Percentiles rank a stretch among this genome's conserved stretches.
These are phyloP conservation scores for Montifringilla adamsi DNA, from an alignment of 2,113 vertebrate genomes.

Conservation along the genomic window DNA sequence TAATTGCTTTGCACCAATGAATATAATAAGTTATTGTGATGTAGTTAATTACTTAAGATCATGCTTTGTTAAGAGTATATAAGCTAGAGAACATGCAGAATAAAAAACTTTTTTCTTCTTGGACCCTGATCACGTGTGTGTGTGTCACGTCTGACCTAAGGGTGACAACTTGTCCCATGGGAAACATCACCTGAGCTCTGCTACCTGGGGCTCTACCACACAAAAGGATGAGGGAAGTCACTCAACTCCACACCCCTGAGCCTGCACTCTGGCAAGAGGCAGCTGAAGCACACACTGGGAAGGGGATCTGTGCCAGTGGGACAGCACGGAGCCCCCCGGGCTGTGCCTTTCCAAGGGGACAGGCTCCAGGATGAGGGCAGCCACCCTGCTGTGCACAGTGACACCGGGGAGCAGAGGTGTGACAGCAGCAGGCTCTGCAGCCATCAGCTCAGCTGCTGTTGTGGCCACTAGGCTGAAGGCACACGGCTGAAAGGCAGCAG, in stretches of 20 bases:
- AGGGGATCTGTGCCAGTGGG: background rate
- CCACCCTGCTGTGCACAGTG: background rate
- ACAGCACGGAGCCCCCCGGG: rapidly evolving
- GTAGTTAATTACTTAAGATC: too few species aligned
- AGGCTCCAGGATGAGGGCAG: background rate
- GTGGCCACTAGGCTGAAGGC: background rate
- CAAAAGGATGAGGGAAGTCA: background rate
- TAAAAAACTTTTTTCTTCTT: too few species aligned
- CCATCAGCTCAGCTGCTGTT: background rate
- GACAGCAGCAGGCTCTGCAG: background rate
- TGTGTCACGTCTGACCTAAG: too few species aligned
- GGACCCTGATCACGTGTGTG: too few species aligned
- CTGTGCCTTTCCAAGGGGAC: background rate
- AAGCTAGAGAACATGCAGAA: too few species aligned
- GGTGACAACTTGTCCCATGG: background rate
- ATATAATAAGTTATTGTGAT: too few species aligned
- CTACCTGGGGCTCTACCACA: background rate
- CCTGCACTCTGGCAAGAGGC: background rate
- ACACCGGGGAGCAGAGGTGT: rapidly evolving
- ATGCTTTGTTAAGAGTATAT: too few species aligned
- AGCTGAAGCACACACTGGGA: background rate
- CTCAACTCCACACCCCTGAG: background rate
- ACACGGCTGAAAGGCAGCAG: background rate
- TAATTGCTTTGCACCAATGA: too few species aligned
- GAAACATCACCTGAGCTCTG: background rate